These are phyloP conservation scores for Gymnocypris eckloni DNA, from an alignment of 2,797 vertebrate species.

Conservation along the genomic window DNA sequence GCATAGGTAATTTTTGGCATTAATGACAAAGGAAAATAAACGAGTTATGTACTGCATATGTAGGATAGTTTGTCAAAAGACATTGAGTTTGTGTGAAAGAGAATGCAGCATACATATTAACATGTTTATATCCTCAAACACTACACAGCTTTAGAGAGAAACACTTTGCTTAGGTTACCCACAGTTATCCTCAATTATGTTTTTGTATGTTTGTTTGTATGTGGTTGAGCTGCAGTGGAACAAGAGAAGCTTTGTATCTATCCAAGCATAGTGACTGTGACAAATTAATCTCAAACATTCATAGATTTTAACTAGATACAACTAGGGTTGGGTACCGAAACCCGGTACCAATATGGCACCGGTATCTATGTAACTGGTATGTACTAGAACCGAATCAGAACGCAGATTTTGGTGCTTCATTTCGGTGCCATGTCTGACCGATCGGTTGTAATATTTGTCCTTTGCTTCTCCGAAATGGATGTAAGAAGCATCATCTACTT, in stretches of 20 bases:
- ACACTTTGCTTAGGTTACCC: background rate
- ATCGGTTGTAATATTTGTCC: no score
- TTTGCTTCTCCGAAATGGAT: no score
- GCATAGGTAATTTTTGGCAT: background rate
- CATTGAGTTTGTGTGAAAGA: background rate
- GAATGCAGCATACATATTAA: background rate
- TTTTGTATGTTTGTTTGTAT: slow-evolving; percentile 6
- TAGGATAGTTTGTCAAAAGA: slow-evolving; percentile 5
- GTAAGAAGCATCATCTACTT: no score
- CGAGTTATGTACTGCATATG: background rate
- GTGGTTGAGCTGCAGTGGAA: slow-evolving; percentile 3
- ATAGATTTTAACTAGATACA: slow-evolving; percentile 29
- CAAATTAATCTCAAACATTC: slow-evolving; percentile 6
- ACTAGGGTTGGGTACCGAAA: no score
- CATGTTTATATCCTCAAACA: background rate
- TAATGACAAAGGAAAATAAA: background rate
- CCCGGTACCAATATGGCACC: no score
- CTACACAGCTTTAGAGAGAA: background rate
- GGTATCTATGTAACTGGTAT: no score
- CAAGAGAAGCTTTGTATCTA: background rate
- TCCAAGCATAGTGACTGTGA: background rate
- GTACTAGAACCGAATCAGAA: no score
- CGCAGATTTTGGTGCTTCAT: no score
- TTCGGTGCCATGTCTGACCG: no score
- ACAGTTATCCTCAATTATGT: background rate